phyloP scores from a whole-genome alignment of 2,888 invertebrate species.

The Megaustenia siamemsis region DNA sequence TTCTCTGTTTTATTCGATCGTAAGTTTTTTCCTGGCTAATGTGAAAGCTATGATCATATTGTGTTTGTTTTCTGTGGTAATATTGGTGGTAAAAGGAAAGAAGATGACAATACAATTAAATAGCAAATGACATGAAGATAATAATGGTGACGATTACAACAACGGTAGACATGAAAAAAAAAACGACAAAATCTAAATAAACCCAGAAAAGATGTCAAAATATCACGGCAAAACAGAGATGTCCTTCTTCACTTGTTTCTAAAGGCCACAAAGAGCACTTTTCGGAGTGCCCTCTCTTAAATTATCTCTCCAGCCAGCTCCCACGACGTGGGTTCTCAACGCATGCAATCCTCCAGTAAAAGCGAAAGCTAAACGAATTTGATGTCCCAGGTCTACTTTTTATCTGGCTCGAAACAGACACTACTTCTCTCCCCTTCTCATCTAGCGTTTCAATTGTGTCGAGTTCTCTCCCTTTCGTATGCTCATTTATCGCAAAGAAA shows the following conservation, averaged over 20 bases:
- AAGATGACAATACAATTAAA: no score
- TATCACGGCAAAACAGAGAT: no score
- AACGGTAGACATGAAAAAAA: no score
- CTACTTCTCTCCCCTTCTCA: not conserved
- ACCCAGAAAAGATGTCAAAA: no score
- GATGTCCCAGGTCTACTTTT: not conserved
- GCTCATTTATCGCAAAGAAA: not conserved
- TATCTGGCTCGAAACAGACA: not conserved
- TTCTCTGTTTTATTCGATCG: no score
- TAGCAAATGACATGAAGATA: no score
- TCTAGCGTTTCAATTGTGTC: not conserved
- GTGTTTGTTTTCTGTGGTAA: no score
- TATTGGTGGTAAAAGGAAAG: no score
- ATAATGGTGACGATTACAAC: no score
- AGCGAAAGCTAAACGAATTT: constrained; percentile 16
- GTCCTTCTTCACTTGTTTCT: not conserved
- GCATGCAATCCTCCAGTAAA: not conserved
- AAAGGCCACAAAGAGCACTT: not conserved
- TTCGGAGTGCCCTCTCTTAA: not conserved
- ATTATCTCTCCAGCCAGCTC: not conserved
- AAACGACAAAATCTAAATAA: no score
- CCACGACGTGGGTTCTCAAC: not conserved
- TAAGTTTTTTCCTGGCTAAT: no score
- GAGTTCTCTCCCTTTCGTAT: not conserved
- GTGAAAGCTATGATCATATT: no score